Base-by-base conservation (phyloP, 1,140 invertebrate genomes). In the Danaus plexippus region DNA sequence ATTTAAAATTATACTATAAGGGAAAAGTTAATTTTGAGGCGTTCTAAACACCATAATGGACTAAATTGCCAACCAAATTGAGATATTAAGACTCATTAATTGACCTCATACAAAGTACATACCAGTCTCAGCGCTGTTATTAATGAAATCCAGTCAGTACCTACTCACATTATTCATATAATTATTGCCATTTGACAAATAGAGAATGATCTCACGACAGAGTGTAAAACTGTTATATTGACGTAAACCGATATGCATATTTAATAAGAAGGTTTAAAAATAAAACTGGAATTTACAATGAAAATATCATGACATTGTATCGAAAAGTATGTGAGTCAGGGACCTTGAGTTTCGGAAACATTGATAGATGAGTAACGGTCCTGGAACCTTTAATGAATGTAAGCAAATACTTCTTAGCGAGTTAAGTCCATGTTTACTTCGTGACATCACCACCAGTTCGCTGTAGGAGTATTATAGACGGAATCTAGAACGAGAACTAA, bases 371-470 rank as follows among this genome's bases (percentile, higher is more conserved):
- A 63, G 57, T 66, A 59, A 66, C 48, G 40, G 7, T 59, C 51
- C 47, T 71, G 66, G 59, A 59, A 61, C 64, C 64, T 63, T 76
- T 69, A 75, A 79, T 77, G 71, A 68, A 68, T 60, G 59, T 54
- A 56, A 42, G 56, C 56, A 48, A 59, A 64, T 71, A 67, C 64
- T 66, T 58, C 63, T 69, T 74, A 69, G 57, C 54, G 51, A 64
- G 50, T 56, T 56, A 44, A 41, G 52, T 53, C 59, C 54, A 69
- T 76, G 65, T 80, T 76, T 75, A 69, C 61, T 67, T 44, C 65
- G 75, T 86, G 80, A 86, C 78, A 84, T 86, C 83, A 86, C 58
- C 72, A 1, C 15, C 15, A 15, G 55, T 56, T 54, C 50, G 64
- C 60, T 64, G 66, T 65, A 66, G 72, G 63, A 73, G 68, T 71